phyloP scores from a whole-genome alignment of 2,113 vertebrate genomes.

The Pterocles gutturalis region DNA sequence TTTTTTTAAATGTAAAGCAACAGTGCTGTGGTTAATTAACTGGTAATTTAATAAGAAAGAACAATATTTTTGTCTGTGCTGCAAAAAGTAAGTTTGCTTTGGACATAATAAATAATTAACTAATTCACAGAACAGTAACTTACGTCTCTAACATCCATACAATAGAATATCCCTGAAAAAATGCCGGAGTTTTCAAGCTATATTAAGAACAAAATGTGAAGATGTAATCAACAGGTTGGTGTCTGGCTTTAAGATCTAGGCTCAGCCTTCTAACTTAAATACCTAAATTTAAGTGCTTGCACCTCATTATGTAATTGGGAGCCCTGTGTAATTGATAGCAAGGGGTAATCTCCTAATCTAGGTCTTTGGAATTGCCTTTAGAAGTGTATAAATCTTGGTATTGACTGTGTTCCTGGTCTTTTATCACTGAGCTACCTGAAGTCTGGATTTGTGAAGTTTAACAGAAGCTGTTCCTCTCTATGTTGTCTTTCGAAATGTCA shows the following conservation, averaged over 20 bases:
- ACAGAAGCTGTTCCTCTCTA: neutral
- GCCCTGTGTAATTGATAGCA: neutral
- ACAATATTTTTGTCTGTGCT: constrained; percentile 13
- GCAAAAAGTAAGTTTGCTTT: constrained; percentile 14
- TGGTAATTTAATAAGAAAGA: constrained; percentile 54
- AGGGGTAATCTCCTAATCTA: neutral
- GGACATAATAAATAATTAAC: constrained; percentile 59
- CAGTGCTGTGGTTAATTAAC: constrained; percentile 55
- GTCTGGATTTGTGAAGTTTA: neutral
- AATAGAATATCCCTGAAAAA: neutral
- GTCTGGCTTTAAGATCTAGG: neutral
- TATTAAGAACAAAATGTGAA: neutral
- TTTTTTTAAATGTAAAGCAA: constrained; percentile 7
- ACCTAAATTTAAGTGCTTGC: neutral
- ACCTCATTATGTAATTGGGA: neutral
- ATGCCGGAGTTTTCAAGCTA: neutral
- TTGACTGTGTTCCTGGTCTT: neutral
- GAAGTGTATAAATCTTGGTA: neutral
- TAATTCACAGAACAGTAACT: constrained; percentile 47
- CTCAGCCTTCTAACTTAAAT: neutral
- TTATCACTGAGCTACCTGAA: neutral
- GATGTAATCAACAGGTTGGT: neutral
- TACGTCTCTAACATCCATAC: neutral
- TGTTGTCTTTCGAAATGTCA: neutral
- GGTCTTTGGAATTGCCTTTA: neutral